A percentile compares a stretch with the other conserved stretches of the same genome.
Evolutionary conservation across 2,113 vertebrate genomes (phyloP).

Genomic region (Salvelinus fontinalis): DNA sequence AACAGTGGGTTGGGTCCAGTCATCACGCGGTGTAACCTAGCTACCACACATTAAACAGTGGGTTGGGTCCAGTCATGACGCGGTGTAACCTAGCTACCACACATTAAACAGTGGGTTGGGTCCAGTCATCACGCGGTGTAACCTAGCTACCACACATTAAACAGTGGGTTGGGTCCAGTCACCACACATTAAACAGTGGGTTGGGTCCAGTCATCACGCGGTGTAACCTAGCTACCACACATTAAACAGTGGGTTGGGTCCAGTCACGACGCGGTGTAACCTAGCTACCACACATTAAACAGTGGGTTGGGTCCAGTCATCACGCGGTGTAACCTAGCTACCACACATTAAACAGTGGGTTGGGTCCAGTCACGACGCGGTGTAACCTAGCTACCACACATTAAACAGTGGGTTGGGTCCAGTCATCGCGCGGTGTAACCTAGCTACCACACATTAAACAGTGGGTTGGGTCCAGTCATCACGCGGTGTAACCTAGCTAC

Average conservation of each 20-base stretch:
- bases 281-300: not conserved
- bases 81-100: not conserved
- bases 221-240: not conserved
- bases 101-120: not conserved
- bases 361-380: constrained; percentile 37
- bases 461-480: constrained; percentile 40
- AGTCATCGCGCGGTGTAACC: constrained; percentile 19
- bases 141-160: not conserved
- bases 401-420: constrained; percentile 17
- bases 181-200: too few relatives aligned
- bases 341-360: too few relatives aligned
- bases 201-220: constrained; percentile 37
- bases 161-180: too few relatives aligned
- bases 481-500: not conserved
- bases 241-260: constrained; percentile 14
- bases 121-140: constrained; percentile 37
- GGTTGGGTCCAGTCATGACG: constrained; percentile 39
- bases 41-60: not conserved
- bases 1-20: constrained; percentile 38
- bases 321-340: not conserved
- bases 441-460: too few relatives aligned
- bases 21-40: not conserved
- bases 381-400: not conserved
- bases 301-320: constrained; percentile 40
- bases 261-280: constrained; percentile 25